A percentile compares a stretch with the other conserved stretches of the same genome.
Evolutionary conservation across 2,888 invertebrate species (phyloP).

Genomic region (Diarsia rubi): DNA sequence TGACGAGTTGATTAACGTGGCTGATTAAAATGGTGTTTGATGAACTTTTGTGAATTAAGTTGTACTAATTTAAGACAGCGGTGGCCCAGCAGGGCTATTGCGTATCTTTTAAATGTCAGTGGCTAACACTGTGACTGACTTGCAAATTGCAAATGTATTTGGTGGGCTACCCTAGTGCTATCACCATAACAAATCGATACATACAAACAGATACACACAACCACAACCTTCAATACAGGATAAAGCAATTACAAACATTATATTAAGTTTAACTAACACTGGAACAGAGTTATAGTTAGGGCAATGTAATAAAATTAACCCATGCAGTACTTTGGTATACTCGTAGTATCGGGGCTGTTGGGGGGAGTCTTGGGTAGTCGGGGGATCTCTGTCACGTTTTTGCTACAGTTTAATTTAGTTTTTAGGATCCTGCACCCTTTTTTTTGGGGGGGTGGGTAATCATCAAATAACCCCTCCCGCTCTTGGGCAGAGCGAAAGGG

Average conservation of each 20-base stretch:
- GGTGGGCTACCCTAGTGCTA: too few species aligned
- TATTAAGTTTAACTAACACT: constrained; percentile 64
- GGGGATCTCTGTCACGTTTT: constrained; percentile 25
- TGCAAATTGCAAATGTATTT: too few species aligned
- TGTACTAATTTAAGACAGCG: constrained; percentile 22
- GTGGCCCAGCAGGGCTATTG: too few species aligned
- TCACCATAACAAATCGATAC: constrained; percentile 31
- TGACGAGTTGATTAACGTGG: constrained; percentile 64
- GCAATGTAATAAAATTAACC: constrained; percentile 66
- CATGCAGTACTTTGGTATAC: constrained; percentile 51
- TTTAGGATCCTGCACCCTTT: not conserved
- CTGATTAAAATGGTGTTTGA: constrained; percentile 54
- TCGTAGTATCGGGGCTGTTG: constrained; percentile 1
- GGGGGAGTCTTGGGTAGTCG: not conserved
- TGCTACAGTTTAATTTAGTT: constrained; percentile 15
- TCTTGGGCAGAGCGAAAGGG: too few species aligned
- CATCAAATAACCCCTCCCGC: too few species aligned
- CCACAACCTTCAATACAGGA: constrained; percentile 42
- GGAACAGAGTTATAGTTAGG: constrained; percentile 64
- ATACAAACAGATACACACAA: constrained; percentile 36
- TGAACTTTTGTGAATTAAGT: constrained; percentile 39
- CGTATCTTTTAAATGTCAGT: too few species aligned
- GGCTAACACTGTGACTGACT: too few species aligned
- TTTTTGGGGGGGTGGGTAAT: too few species aligned
- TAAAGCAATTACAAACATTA: constrained; percentile 64